Evolutionary conservation across 2,888 invertebrate genomes (phyloP).

Genomic region (Mythimna albipuncta): DNA sequence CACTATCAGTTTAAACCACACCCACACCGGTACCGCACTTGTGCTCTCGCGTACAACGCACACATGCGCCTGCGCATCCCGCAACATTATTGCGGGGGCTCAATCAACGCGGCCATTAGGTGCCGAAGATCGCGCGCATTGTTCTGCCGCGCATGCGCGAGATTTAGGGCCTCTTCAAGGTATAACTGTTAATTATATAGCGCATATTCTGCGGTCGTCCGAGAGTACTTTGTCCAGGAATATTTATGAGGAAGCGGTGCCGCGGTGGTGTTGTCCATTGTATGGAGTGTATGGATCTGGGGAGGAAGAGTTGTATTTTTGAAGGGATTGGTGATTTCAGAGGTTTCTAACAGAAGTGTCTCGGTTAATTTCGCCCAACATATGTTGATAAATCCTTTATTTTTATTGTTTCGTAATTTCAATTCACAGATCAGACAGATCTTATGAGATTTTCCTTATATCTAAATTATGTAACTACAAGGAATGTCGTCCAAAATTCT

Average conservation of each 20-base stretch:
- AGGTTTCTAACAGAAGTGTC: neutral
- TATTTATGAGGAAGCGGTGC: slow-evolving; percentile 77
- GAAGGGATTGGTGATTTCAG: neutral
- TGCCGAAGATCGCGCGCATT: slow-evolving; percentile 83
- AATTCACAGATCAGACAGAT: neutral
- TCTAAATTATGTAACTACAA: neutral
- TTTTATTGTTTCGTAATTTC: neutral
- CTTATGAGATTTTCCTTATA: too few species aligned
- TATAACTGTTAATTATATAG: slow-evolving; percentile 88
- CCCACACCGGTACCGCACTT: slow-evolving; percentile 37
- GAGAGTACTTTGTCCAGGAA: slow-evolving; percentile 79
- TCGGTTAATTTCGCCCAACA: neutral
- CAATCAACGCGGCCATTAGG: slow-evolving; percentile 83
- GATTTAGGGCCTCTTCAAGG: slow-evolving; percentile 85
- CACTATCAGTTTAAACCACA: slow-evolving; percentile 39
- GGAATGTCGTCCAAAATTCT: neutral
- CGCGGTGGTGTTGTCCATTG: slow-evolving; percentile 71
- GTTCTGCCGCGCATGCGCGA: slow-evolving; percentile 79
- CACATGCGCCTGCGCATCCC: slow-evolving; percentile 60
- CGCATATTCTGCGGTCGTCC: slow-evolving; percentile 77
- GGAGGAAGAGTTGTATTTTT: neutral
- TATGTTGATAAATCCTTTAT: neutral
- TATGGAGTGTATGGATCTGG: slow-evolving; percentile 24
- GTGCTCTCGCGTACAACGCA: slow-evolving; percentile 34
- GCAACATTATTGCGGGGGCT: slow-evolving; percentile 78